Evolutionary conservation across 2,797 vertebrate species (phyloP).

Genomic region (Ciconia nigra): DNA sequence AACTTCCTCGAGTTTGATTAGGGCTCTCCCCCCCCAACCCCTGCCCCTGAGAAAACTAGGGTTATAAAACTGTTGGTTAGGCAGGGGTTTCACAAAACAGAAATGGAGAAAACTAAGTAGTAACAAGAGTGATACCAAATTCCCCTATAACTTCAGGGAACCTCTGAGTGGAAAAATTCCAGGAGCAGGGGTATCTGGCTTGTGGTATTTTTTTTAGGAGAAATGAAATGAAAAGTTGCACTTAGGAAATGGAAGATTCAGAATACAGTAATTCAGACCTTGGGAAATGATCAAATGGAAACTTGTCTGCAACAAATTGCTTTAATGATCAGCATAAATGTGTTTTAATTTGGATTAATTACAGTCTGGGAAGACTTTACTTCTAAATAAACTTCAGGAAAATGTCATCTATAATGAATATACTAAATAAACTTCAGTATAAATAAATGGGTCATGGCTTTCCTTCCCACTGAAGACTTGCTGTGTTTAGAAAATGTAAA

Average conservation of each 20-base stretch:
- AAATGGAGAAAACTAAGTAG: neutral
- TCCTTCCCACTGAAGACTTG: conserved; percentile 18
- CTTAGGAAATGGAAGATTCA: neutral
- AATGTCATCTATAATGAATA: conserved; percentile 43
- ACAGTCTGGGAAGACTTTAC: conserved; percentile 36
- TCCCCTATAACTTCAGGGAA: neutral
- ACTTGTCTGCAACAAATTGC: conserved; percentile 47
- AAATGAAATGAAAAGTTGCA: neutral
- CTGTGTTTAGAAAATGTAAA: conserved; percentile 49
- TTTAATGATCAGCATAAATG: conserved; percentile 48
- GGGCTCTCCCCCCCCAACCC: neutral
- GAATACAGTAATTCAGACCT: neutral
- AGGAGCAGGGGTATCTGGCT: neutral
- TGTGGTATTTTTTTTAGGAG: neutral
- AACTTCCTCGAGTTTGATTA: neutral
- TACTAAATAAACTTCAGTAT: conserved; percentile 42
- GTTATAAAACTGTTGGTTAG: neutral
- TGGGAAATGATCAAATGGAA: conserved; percentile 56
- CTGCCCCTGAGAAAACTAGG: neutral
- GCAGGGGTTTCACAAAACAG: neutral
- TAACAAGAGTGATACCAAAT: neutral
- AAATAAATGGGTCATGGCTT: conserved; percentile 9
- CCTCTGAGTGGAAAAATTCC: neutral
- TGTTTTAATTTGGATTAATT: conserved; percentile 66
- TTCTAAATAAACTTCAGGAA: conserved; percentile 57